Conservation (phyloP, 2,797 vertebrate genomes). For the Characodon lateralis region DNA sequence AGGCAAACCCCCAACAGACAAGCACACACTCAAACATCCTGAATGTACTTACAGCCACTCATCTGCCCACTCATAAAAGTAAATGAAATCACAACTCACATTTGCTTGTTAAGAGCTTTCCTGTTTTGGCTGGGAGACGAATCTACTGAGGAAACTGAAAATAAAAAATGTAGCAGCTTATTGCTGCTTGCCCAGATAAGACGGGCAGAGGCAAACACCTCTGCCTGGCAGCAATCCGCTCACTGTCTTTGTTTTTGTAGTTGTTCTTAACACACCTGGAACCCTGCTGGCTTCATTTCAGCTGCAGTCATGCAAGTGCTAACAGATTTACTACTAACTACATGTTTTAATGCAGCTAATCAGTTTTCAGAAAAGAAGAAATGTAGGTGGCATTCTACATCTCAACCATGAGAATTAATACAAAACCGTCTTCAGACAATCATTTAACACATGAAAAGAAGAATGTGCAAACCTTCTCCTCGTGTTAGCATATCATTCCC, state of each 20-base stretch:
- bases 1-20: constrained; percentile 57
- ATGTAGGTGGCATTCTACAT: constrained; percentile 51
- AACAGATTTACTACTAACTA: constrained; percentile 65
- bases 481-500: constrained; percentile 38
- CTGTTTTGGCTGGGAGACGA: constrained; percentile 65
- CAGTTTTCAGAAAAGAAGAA: constrained; percentile 58
- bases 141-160: constrained; percentile 64
- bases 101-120: constrained; percentile 67
- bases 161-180: constrained; percentile 59
- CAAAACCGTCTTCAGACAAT: constrained; percentile 29
- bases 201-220: constrained; percentile 60
- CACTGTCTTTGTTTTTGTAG: constrained; percentile 55
- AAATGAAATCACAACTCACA: constrained; percentile 61
- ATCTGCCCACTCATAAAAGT: constrained; percentile 59
- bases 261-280: constrained; percentile 70
- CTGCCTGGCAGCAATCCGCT: constrained; percentile 62
- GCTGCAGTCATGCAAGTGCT: constrained; percentile 56
- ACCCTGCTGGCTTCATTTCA: constrained; percentile 50
- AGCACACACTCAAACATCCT: constrained; percentile 60
- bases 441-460: constrained; percentile 37
- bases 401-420: constrained; percentile 28
- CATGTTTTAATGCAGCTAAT: constrained; percentile 68
- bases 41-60: constrained; percentile 64
- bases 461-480: constrained; percentile 38
- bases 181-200: constrained; percentile 59